These are phyloP conservation scores for Nymphalis polychloros DNA, from an alignment of 2,888 invertebrate species.

Conservation along the genomic window DNA sequence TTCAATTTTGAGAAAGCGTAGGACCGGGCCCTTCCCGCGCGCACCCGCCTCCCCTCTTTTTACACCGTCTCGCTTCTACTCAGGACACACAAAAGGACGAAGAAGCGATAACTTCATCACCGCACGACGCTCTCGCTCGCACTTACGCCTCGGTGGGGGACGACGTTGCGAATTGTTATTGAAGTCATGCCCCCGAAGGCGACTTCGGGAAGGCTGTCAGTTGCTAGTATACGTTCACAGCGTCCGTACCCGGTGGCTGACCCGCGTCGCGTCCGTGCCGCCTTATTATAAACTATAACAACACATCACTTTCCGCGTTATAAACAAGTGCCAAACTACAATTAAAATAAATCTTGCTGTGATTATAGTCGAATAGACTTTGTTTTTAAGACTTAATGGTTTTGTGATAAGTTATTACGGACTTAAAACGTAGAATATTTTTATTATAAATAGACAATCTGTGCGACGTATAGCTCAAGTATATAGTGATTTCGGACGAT, in stretches of 20 bases:
- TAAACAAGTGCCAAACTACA: conserved; percentile 70
- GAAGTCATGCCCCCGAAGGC: conserved; percentile 83
- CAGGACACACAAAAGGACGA: conserved; percentile 82
- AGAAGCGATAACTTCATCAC: conserved; percentile 83
- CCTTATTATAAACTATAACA: conserved; percentile 61
- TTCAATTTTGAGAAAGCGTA: conserved; percentile 83
- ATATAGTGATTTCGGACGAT: conserved; percentile 35
- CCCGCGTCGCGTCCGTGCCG: conserved; percentile 60
- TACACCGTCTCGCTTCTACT: conserved; percentile 71
- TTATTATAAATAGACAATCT: conserved; percentile 43
- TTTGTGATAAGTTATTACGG: conserved; percentile 53
- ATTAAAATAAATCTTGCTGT: conserved; percentile 54
- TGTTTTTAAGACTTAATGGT: conserved; percentile 30
- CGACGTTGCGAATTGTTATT: conserved; percentile 83
- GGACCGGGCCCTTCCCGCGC: conserved; percentile 71
- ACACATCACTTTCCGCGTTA: conserved; percentile 52
- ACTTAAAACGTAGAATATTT: conserved; percentile 50
- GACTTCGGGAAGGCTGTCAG: conserved; percentile 82
- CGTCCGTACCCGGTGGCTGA: conserved; percentile 74
- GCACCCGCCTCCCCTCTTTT: conserved; percentile 56
- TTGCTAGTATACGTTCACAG: conserved; percentile 79
- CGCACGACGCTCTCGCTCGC: conserved; percentile 75
- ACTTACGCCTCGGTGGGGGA: conserved; percentile 78
- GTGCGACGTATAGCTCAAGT: conserved; percentile 22
- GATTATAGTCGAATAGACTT: conserved; percentile 57